These are phyloP conservation scores for Myripristis jacobus DNA, from an alignment of 2,797 vertebrate species.

Conservation along the genomic window DNA sequence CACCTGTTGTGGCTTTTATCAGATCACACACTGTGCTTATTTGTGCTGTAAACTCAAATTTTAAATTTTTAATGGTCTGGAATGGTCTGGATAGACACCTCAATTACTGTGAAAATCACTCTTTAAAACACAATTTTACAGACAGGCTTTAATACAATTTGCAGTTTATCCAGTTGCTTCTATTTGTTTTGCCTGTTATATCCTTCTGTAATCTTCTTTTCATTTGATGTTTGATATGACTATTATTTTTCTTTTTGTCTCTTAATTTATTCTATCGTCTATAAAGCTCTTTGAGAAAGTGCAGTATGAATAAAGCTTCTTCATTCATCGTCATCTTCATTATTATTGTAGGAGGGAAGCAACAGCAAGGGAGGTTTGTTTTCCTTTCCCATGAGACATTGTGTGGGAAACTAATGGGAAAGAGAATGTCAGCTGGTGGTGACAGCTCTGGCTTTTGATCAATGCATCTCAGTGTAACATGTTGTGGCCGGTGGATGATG, in stretches of 20 bases:
- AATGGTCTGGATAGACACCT: too few species aligned
- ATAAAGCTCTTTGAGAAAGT: conserved; percentile 27
- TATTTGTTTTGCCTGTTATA: too few species aligned
- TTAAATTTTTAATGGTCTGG: too few species aligned
- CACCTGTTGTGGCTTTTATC: too few species aligned
- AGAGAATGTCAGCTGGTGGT: conserved; percentile 62
- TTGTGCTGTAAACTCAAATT: too few species aligned
- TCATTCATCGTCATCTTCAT: background rate
- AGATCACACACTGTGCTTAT: too few species aligned
- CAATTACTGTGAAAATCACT: too few species aligned
- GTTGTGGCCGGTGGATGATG: conserved; percentile 71
- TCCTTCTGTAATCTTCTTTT: too few species aligned
- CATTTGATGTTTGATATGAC: background rate
- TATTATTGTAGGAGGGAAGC: background rate
- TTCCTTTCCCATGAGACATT: conserved; percentile 30
- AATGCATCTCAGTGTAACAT: conserved; percentile 63
- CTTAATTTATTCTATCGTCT: conserved; percentile 9
- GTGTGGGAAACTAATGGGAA: conserved; percentile 47
- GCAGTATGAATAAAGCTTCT: background rate
- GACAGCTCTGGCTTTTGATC: conserved; percentile 80
- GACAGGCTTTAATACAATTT: too few species aligned
- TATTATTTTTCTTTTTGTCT: conserved; percentile 10
- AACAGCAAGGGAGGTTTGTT: conserved; percentile 1
- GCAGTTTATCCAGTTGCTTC: too few species aligned
- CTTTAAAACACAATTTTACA: too few species aligned